Base-by-base conservation (phyloP, 2,797 vertebrate genomes). In the Manis crassicaudata region DNA sequence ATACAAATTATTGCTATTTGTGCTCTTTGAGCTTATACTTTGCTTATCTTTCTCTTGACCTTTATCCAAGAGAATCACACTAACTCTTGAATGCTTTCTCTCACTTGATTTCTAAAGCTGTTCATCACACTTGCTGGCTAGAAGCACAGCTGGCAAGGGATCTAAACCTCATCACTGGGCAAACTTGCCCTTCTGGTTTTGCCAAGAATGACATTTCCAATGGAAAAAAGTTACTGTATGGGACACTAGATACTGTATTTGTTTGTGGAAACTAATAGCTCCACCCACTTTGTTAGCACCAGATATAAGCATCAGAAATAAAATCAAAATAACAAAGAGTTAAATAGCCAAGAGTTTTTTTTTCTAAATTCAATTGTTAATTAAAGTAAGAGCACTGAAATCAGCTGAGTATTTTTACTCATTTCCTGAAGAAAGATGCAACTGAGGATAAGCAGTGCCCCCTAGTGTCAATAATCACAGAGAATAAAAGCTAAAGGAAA, bases 361-460 rank as follows among this genome's bases (percentile, higher is more conserved):
- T 40, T 97, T 96, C 96, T 96, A 98, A 98, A 98, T 95, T 97
- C 95, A 83, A 96, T 75, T 97, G 97, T 98, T 98, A 98, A 99
- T 99, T 99, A 98, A 99, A 98, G 98, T 97, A 98, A 98, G 98
- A 99, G 98, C 98, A 98, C 94, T 98, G 98, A 98, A 99, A 98
- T 98, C 98, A 98, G 98, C 97, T 92, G 97, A 97, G 97, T 98
- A 90, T 89, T 98, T 98, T 98, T 93, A 96, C 85, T 95, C 79
- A 82, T 92, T 88, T 98, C 97, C 95, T 96, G 96, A 98, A 98
- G 94, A 97, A 98, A 98, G 98, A 98, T 83, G 97, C 98, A 99
- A 99, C 97, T 97, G 99, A 99, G 99, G 99, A 99, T 98, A 99
- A 98, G 99, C 99, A 99, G 99, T 99, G 99, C 99, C 99, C 99